Conservation (phyloP, 2,888 invertebrate species). For the Troides helena region DNA sequence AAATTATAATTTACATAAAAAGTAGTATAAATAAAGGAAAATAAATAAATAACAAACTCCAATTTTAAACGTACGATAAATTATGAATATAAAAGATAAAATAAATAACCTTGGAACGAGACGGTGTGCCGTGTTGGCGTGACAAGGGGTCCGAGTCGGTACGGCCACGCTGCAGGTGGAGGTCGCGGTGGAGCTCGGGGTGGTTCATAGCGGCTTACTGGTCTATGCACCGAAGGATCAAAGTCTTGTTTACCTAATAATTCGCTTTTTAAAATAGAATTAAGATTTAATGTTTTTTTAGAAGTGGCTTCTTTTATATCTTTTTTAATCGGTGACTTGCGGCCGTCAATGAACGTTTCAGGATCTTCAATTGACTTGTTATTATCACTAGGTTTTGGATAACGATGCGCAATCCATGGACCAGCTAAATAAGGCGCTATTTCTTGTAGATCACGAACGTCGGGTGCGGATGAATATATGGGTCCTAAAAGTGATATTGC, state of each 20-base stretch:
- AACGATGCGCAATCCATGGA: constrained; percentile 90
- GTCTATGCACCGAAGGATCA: constrained; percentile 87
- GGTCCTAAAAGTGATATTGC: constrained; percentile 85
- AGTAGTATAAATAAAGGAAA: constrained; percentile 30
- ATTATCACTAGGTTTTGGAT: constrained; percentile 85
- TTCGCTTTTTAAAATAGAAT: constrained; percentile 72
- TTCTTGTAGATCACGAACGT: constrained; percentile 87
- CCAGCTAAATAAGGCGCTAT: constrained; percentile 89
- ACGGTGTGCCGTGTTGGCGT: constrained; percentile 84
- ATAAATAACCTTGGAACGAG: constrained; percentile 85
- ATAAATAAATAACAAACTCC: constrained; percentile 55
- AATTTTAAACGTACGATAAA: constrained; percentile 59
- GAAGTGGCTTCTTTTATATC: constrained; percentile 60
- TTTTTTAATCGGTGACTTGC: constrained; percentile 64
- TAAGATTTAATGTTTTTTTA: constrained; percentile 69
- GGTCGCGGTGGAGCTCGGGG: constrained; percentile 79
- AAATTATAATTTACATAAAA: constrained; percentile 50
- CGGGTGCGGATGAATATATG: constrained; percentile 90
- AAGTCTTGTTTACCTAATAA: constrained; percentile 84
- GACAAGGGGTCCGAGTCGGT: constrained; percentile 68
- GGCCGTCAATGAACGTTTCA: constrained; percentile 50
- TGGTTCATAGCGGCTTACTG: constrained; percentile 88
- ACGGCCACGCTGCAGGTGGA: constrained; percentile 69
- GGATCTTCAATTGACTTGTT: constrained; percentile 81
- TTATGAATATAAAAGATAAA: constrained; percentile 38